Percentiles rank a stretch among this genome's conserved stretches.
Conservation (phyloP, 2,797 vertebrate genomes). For the Phylloscopus collybita region DNA sequence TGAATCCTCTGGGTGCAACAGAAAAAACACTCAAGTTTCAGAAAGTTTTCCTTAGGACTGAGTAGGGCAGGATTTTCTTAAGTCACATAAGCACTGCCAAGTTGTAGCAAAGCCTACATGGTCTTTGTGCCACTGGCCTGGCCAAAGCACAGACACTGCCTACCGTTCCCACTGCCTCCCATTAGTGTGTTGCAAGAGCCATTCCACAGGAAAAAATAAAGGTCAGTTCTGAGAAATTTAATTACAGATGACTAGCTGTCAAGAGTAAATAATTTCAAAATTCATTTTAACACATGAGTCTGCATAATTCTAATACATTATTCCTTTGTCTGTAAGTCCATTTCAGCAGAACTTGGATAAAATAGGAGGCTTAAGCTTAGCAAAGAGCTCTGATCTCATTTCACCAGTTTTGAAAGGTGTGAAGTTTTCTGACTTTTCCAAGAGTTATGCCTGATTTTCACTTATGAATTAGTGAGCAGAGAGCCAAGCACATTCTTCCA, state of each 20-base stretch:
- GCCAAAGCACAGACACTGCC: neutral
- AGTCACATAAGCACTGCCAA: neutral
- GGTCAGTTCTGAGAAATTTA: slow-evolving; percentile 6
- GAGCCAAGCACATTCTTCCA: neutral
- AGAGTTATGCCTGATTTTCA: neutral
- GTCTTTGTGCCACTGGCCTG: neutral
- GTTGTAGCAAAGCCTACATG: neutral
- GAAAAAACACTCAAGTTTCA: neutral
- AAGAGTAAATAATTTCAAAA: slow-evolving; percentile 39
- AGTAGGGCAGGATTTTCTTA: neutral
- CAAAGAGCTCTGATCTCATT: neutral
- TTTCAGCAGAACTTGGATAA: neutral
- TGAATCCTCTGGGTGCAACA: neutral
- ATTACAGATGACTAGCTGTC: slow-evolving; percentile 11
- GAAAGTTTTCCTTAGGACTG: neutral
- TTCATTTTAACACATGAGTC: neutral
- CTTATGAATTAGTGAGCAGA: neutral
- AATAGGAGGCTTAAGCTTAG: neutral
- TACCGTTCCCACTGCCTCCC: neutral
- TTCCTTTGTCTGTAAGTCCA: neutral
- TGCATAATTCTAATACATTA: slow-evolving; percentile 19
- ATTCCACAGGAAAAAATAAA: neutral
- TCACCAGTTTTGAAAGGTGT: neutral
- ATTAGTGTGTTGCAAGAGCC: neutral
- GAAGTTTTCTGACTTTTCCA: neutral